Percentiles rank a stretch among this genome's conserved stretches.
phyloP scores from a whole-genome alignment of 2,113 vertebrate genomes.

The Ptilonorhynchus violaceus region DNA sequence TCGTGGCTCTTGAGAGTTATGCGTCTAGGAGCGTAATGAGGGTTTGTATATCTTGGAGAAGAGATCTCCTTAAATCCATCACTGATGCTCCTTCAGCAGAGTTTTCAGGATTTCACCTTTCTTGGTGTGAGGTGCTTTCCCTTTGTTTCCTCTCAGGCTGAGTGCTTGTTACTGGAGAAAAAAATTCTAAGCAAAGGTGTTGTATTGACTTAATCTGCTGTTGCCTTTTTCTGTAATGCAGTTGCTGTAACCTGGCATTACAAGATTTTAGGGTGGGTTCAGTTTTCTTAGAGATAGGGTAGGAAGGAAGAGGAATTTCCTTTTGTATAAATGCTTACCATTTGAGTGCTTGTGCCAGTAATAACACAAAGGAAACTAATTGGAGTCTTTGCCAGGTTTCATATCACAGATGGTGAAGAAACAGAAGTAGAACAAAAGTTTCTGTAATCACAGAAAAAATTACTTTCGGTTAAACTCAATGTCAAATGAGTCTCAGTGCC shows the following conservation, averaged over 20 bases:
- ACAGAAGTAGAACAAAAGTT: slow-evolving; percentile 59
- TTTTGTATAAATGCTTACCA: slow-evolving; percentile 12
- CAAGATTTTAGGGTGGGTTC: neutral
- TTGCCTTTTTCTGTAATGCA: neutral
- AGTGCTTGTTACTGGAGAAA: neutral
- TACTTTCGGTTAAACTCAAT: slow-evolving; percentile 20
- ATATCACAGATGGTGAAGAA: slow-evolving; percentile 54
- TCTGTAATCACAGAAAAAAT: slow-evolving; percentile 27
- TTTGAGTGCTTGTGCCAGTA: slow-evolving; percentile 26
- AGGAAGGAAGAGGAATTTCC: slow-evolving; percentile 37
- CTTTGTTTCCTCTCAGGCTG: neutral
- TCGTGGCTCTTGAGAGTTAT: neutral
- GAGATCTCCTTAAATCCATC: neutral
- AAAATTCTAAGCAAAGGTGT: neutral
- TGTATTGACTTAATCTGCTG: neutral
- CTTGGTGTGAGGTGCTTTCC: neutral
- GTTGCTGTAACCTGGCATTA: neutral
- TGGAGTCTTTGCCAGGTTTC: slow-evolving; percentile 42
- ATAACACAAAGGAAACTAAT: slow-evolving; percentile 50
- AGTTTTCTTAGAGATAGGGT: neutral
- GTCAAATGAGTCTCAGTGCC: neutral
- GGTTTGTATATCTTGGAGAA: neutral
- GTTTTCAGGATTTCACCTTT: neutral
- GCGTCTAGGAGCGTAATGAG: fast-evolving
- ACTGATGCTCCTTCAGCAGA: neutral